Evolutionary conservation across 2,797 vertebrate genomes (phyloP).

Genomic region (Enteromius viviparus): DNA sequence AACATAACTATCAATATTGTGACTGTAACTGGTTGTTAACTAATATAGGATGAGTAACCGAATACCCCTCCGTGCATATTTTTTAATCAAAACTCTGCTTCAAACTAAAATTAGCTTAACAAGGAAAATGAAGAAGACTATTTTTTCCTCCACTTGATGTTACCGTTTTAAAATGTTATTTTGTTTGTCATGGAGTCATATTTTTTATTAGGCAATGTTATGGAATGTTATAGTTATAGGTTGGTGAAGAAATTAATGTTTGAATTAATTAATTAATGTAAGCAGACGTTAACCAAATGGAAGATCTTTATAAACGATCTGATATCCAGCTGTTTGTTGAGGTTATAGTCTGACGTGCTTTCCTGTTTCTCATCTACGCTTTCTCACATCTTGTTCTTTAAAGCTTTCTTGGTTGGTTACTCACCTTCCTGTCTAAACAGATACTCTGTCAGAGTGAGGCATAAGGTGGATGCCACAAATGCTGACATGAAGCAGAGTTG

Average conservation of each 20-base stretch:
- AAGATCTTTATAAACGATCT: neutral
- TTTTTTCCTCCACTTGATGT: neutral
- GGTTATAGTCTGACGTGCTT: conserved; percentile 51
- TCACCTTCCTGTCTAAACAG: conserved; percentile 47
- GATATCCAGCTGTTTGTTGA: neutral
- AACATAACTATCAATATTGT: neutral
- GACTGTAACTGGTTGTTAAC: neutral
- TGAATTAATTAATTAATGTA: neutral
- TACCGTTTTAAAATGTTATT: neutral
- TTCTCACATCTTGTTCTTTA: conserved; percentile 45
- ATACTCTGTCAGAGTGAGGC: conserved; percentile 1
- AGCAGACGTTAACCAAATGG: neutral
- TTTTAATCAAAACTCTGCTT: neutral
- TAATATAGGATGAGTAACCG: neutral
- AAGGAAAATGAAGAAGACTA: neutral
- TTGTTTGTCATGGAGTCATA: neutral
- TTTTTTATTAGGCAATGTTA: neutral
- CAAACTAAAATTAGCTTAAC: neutral
- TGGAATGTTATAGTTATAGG: neutral
- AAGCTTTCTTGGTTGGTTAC: conserved; percentile 35
- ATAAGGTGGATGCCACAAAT: neutral
- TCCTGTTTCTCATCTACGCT: conserved; percentile 46
- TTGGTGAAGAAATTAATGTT: neutral
- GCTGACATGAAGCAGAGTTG: conserved; percentile 33
- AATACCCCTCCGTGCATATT: neutral